These are phyloP conservation scores for Parasteatoda tepidariorum DNA, from an alignment of 1,140 invertebrate genomes.

Conservation along the genomic window DNA sequence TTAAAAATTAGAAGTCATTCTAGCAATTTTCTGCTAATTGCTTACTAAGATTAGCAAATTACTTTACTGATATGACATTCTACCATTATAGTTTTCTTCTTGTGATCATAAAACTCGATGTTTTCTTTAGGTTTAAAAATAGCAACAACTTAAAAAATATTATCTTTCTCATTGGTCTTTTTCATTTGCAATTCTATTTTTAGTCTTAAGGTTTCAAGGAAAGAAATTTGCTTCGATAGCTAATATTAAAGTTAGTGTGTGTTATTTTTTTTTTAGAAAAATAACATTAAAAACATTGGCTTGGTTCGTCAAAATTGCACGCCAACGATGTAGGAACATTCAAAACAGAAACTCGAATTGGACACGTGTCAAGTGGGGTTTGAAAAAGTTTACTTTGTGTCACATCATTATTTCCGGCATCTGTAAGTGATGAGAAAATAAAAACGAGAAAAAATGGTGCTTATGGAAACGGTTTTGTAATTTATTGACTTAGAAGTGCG, in stretches of 20 bases:
- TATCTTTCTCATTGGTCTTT: neutral
- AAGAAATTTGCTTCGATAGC: constrained; percentile 1
- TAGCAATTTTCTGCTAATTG: no score
- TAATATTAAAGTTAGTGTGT: no score
- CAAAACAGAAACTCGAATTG: constrained; percentile 20
- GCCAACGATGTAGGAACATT: constrained; percentile 5
- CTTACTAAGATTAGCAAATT: no score
- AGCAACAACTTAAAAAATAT: no score
- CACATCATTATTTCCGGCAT: neutral
- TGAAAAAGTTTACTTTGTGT: constrained; percentile 4
- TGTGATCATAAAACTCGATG: no score
- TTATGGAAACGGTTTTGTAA: neutral
- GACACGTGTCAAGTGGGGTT: neutral
- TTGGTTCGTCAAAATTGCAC: neutral
- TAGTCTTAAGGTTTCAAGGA: neutral
- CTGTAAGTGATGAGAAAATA: no score
- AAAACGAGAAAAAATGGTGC: neutral
- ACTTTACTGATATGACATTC: no score
- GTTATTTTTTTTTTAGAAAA: no score
- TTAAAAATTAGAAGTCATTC: no score
- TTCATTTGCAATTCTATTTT: neutral
- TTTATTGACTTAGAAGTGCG: neutral
- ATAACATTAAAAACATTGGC: constrained; percentile 34
- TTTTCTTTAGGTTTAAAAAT: no score
- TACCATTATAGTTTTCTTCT: no score